phyloP scores from a whole-genome alignment of 53 echinoderm and acorn worm genomes.

The Actinopyga echinites region DNA sequence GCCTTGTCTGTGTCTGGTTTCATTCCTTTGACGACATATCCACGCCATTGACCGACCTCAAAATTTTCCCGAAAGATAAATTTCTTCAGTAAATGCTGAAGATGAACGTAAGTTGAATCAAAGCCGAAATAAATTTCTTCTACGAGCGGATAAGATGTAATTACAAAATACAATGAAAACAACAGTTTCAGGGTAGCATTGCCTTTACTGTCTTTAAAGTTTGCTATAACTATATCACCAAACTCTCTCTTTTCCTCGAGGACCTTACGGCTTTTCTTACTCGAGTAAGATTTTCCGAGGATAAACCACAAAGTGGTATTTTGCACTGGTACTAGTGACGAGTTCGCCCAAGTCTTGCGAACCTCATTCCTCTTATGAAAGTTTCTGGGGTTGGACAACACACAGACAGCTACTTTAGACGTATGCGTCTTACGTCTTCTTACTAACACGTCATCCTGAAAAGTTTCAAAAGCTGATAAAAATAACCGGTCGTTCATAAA shows the following conservation, averaged over 20 bases:
- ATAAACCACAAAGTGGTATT: no score
- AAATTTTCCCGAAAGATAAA: neutral
- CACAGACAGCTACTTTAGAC: no score
- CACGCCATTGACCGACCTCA: neutral
- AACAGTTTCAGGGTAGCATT: slow-evolving; percentile 18
- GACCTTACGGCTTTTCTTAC: no score
- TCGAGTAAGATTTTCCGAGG: no score
- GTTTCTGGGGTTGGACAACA: no score
- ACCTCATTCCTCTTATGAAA: no score
- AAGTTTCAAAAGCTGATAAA: no score
- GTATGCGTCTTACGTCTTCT: no score
- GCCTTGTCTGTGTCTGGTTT: neutral
- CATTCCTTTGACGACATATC: neutral
- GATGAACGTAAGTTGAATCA: slow-evolving; percentile 27
- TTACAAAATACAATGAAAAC: slow-evolving; percentile 4
- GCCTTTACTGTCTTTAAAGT: neutral
- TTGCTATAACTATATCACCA: slow-evolving; percentile 31
- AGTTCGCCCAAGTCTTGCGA: no score
- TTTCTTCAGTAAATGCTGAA: neutral
- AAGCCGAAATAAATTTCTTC: slow-evolving; percentile 6
- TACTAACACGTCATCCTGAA: no score
- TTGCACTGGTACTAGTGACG: no score
- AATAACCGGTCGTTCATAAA: no score
- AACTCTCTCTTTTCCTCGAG: neutral
- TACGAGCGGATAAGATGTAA: neutral